phyloP scores from a whole-genome alignment of 1,140 invertebrate genomes.

The Uloborus diversus region DNA sequence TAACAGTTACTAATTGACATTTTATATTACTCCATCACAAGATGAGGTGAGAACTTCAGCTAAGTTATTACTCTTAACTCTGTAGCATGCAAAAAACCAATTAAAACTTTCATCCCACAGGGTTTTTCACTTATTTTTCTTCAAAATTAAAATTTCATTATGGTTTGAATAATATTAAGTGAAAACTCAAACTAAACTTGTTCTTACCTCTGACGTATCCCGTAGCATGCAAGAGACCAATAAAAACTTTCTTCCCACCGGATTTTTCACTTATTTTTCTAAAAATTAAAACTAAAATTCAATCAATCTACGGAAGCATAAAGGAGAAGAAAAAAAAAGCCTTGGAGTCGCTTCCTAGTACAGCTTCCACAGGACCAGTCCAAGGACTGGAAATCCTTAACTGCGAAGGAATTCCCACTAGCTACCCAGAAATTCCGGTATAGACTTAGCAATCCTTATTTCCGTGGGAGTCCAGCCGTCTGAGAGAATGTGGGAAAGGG shows the following conservation, averaged over 20 bases:
- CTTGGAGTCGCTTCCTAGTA: background rate
- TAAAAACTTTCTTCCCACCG: background rate
- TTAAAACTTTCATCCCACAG: no score
- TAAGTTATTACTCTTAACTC: no score
- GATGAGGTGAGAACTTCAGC: no score
- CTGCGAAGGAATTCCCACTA: background rate
- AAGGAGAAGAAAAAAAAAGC: background rate
- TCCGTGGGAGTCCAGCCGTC: background rate
- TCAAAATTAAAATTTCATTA: no score
- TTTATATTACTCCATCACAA: no score
- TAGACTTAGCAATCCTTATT: background rate
- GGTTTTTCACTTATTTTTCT: no score
- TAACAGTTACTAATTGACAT: no score
- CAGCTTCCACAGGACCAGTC: background rate
- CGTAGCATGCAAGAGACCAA: background rate
- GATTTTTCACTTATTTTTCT: background rate
- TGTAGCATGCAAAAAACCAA: no score
- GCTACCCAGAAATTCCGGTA: background rate
- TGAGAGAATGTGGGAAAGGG: background rate
- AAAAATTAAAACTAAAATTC: background rate
- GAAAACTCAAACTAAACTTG: background rate
- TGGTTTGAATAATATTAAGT: no score
- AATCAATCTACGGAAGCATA: background rate
- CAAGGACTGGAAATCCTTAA: background rate
- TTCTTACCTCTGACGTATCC: constrained; percentile 7